Conservation (phyloP, 2,888 invertebrate species). For the Antheraea assamensis region DNA sequence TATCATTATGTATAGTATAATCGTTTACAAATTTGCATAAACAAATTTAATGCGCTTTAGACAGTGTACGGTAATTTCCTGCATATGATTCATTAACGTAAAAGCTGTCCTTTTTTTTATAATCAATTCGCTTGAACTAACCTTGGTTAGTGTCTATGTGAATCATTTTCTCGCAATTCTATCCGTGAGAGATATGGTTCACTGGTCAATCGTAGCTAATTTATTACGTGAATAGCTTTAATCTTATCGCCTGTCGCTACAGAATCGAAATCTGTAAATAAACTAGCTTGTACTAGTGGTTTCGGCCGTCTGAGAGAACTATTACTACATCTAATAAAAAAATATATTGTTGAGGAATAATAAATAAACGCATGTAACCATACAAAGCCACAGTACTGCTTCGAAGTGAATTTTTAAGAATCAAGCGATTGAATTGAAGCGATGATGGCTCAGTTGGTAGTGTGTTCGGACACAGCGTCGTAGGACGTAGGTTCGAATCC, state of each 20-base stretch:
- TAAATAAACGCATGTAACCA: too few relatives aligned
- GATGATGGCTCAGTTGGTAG: too few relatives aligned
- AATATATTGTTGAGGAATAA: too few relatives aligned
- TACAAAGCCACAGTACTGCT: too few relatives aligned
- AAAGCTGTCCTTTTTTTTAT: background rate
- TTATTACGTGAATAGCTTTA: background rate
- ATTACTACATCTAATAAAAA: too few relatives aligned
- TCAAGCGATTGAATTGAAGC: too few relatives aligned
- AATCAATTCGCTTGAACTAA: background rate
- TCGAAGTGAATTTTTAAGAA: too few relatives aligned
- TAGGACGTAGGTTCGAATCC: too few relatives aligned
- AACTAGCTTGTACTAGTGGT: too few relatives aligned
- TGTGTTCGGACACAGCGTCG: too few relatives aligned
- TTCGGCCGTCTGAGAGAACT: too few relatives aligned
- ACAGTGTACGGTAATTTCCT: background rate
- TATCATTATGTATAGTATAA: too few relatives aligned
- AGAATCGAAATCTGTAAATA: background rate
- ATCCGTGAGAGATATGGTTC: background rate
- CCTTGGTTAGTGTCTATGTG: background rate
- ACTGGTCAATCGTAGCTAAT: background rate
- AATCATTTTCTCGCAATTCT: background rate
- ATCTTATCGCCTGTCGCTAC: background rate
- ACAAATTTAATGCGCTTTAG: background rate
- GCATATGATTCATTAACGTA: background rate
- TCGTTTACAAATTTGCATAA: background rate